Evolutionary conservation across 2,888 invertebrate species (phyloP).

Genomic region (Sepioteuthis lessoniana): DNA sequence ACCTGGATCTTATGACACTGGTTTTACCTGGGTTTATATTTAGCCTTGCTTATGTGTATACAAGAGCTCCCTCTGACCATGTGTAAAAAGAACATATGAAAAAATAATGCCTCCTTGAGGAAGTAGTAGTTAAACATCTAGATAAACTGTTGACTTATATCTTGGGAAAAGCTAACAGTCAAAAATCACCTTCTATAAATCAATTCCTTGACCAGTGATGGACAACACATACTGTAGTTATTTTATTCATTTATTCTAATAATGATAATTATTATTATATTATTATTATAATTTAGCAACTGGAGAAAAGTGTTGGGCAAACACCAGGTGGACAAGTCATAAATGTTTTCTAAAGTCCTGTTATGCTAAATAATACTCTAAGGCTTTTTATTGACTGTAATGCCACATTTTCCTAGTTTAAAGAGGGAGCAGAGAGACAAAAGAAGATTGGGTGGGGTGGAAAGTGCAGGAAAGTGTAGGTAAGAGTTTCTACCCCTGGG

Average conservation of each 20-base stretch:
- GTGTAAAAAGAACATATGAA: too few relatives aligned
- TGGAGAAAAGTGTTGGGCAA: background rate
- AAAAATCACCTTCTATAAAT: background rate
- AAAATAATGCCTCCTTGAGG: too few relatives aligned
- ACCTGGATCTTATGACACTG: too few relatives aligned
- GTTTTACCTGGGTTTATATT: too few relatives aligned
- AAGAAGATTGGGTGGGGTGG: background rate
- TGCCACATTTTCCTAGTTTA: background rate
- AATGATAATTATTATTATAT: too few relatives aligned
- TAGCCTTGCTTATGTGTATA: too few relatives aligned
- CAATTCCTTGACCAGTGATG: background rate
- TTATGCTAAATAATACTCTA: background rate
- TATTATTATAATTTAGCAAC: background rate
- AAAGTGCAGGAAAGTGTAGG: background rate
- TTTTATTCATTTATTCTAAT: background rate
- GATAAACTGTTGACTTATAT: too few relatives aligned
- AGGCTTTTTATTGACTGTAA: background rate
- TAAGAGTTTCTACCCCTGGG: background rate
- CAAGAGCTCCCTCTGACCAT: too few relatives aligned
- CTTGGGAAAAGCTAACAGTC: too few relatives aligned
- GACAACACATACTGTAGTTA: background rate
- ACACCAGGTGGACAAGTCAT: background rate
- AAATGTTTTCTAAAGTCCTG: background rate
- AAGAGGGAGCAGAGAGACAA: background rate
- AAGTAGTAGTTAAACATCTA: too few relatives aligned